Base-by-base conservation (phyloP, 1,140 invertebrate genomes). In the Drosophila sturtevanti region DNA sequence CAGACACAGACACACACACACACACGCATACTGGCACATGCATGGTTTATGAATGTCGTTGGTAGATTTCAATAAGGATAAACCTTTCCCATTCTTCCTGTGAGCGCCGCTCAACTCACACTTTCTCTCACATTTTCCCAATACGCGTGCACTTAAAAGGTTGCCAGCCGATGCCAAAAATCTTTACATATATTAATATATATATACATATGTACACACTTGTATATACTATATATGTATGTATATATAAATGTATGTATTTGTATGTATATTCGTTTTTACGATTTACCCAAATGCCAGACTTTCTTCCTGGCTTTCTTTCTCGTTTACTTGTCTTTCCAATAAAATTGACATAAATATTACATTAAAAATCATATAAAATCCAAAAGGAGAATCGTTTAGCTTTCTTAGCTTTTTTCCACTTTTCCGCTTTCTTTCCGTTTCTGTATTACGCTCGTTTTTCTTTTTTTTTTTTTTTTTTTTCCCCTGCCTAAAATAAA, bases 321-420 rank as follows among this genome's bases (percentile, higher is more conserved):
- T 34, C 51, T 27, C 11, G 24, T 22, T 55, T 66, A 34, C 24
- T 14, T n/a, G 61, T 41, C 22, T 55, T 75, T 63, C 41, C 82
- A 86, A 81, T 86, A 86, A 86, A 82, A 72, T 34, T 65, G 64
- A 41, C 71, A 87, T 86, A 87, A 85, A 85, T 86, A 85, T 74
- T 71, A 77, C 69, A 86, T 78, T 78, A 76, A 55, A 77, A 72
- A 63, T 77, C 66, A 77, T 65, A 81, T 65, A 62, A 63, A 56
- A 52, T 38, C 51, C 37, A 37, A 55, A 68, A 31, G 59, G 56
- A 61, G 72, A 71, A 78, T 64, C 74, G 81, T 76, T 85, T 78
- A 71, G 65, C 77, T 63, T 73, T 69, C 41, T 48, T 48, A 48
- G 41, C 41, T 48, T 48, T 48, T 48, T 48, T 48, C 41, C 41